A percentile compares a stretch with the other conserved stretches of the same genome.
phyloP scores from a whole-genome alignment of 2,888 invertebrate species.

The Pyralis farinalis region DNA sequence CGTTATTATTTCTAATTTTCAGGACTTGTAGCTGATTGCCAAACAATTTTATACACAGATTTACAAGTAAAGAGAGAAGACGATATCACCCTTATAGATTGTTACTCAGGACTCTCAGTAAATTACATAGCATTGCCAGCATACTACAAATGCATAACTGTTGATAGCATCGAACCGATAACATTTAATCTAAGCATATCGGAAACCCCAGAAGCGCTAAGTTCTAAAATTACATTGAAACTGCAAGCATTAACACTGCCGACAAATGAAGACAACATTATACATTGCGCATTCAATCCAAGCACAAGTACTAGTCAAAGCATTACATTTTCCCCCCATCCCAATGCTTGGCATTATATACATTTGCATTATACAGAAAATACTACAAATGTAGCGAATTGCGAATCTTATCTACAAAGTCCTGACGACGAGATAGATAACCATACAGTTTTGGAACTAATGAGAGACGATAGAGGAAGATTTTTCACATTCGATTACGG shows the following conservation, averaged over 20 bases:
- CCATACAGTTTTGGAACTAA: constrained; percentile 53
- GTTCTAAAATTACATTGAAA: constrained; percentile 48
- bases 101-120: constrained; percentile 43
- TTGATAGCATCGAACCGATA: constrained; percentile 47
- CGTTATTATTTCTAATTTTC: constrained; percentile 37
- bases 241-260: constrained; percentile 79
- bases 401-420: constrained; percentile 47
- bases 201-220: constrained; percentile 40
- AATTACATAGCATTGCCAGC: constrained; percentile 45
- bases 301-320: constrained; percentile 50
- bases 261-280: constrained; percentile 63
- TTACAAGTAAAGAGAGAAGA: constrained; percentile 78
- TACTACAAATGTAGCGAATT: constrained; percentile 44
- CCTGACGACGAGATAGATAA: constrained; percentile 46
- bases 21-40: constrained; percentile 86
- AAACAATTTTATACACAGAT: constrained; percentile 84
- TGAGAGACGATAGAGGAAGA: constrained; percentile 84
- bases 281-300: constrained; percentile 72
- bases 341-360: constrained; percentile 83
- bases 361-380: constrained; percentile 41
- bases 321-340: constrained; percentile 76
- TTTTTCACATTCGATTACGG: constrained; percentile 90
- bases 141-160: constrained; percentile 75
- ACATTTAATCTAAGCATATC: constrained; percentile 58
- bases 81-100: constrained; percentile 53